Conservation (phyloP, 1,140 invertebrate genomes). For the Trichoplusia ni region DNA sequence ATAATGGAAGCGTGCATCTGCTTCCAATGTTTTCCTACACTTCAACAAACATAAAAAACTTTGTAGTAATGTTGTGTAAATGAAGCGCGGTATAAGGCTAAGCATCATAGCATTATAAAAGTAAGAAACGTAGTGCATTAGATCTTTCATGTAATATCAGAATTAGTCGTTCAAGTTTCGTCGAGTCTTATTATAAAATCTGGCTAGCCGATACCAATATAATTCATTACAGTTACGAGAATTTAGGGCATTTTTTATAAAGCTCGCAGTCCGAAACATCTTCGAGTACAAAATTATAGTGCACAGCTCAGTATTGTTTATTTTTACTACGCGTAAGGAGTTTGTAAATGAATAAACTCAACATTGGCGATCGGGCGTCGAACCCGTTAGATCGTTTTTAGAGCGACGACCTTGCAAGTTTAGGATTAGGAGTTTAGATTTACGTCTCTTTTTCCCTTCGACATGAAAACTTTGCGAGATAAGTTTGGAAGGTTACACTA, state of each 20-base stretch:
- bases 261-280: not conserved
- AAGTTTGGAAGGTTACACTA: not conserved
- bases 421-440: constrained; percentile 28
- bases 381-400: constrained; percentile 74
- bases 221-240: too few species aligned
- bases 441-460: not conserved
- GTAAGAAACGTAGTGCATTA: too few species aligned
- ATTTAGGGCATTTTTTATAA: not conserved
- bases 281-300: constrained; percentile 4
- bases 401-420: constrained; percentile 65
- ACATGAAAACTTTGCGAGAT: not conserved
- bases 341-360: constrained; percentile 61
- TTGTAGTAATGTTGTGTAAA: not conserved
- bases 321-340: constrained; percentile 53
- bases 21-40: constrained; percentile 2
- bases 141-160: too few species aligned
- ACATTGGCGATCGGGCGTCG: constrained; percentile 60
- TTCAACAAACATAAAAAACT: not conserved
- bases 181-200: too few species aligned
- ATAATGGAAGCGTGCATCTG: constrained; percentile 33
- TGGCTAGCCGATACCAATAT: too few species aligned
- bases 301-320: constrained; percentile 35
- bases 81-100: too few species aligned
- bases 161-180: too few species aligned
- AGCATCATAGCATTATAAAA: too few species aligned